These are phyloP conservation scores for Syngnathoides biaculeatus DNA, from an alignment of 2,113 vertebrate species.

Conservation along the genomic window DNA sequence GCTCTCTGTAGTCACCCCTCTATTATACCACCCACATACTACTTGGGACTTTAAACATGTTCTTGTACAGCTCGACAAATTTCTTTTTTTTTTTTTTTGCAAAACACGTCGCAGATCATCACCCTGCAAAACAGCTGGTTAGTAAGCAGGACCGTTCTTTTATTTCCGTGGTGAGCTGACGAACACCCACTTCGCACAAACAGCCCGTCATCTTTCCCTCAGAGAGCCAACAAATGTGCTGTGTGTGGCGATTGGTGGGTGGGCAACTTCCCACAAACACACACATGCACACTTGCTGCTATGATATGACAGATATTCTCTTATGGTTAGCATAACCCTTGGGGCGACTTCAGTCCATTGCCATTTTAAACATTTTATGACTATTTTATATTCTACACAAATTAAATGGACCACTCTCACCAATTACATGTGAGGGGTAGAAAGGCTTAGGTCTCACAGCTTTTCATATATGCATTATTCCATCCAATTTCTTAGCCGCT, in stretches of 20 bases:
- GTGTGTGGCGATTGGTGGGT: slow-evolving; percentile 9
- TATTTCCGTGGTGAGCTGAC: neutral
- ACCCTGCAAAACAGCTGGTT: neutral
- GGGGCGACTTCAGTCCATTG: neutral
- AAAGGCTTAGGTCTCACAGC: too few species aligned
- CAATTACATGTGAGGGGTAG: too few species aligned
- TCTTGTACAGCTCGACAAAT: neutral
- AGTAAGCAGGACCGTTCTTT: neutral
- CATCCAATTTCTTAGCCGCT: too few species aligned
- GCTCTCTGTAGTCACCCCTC: neutral
- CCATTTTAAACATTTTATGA: too few species aligned
- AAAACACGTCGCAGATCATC: neutral
- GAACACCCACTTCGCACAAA: slow-evolving; percentile 3
- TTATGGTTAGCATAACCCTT: neutral
- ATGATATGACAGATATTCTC: neutral
- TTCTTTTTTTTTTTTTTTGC: too few species aligned
- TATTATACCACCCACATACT: neutral
- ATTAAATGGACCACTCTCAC: neutral
- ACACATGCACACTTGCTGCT: neutral
- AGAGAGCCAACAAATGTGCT: slow-evolving; percentile 16
- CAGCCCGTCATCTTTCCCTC: slow-evolving; percentile 23
- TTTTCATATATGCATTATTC: too few species aligned
- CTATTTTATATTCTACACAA: neutral
- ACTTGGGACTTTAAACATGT: neutral
- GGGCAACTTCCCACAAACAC: slow-evolving; percentile 8